These are phyloP conservation scores for Gisinianus flammeolus DNA, from an alignment of 2,888 invertebrate genomes.

Conservation along the genomic window DNA sequence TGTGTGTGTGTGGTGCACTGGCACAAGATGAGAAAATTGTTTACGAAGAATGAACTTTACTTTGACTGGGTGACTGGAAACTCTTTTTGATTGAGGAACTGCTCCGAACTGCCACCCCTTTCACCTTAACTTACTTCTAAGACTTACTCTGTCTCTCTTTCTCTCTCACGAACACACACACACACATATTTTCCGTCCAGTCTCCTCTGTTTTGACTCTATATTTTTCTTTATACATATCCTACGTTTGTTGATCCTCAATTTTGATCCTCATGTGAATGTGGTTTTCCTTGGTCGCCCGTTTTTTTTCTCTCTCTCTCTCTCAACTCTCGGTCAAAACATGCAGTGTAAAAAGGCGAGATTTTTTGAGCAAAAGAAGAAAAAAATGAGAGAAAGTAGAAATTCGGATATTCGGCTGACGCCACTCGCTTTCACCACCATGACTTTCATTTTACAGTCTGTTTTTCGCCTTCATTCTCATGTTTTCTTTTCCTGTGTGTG, in stretches of 20 bases:
- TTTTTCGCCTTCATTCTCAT: conserved; percentile 1
- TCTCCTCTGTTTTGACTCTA: background rate
- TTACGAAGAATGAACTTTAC: conserved; percentile 10
- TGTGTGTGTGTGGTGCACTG: background rate
- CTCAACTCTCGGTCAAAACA: too few species aligned
- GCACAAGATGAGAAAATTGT: conserved; percentile 18
- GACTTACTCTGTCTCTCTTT: background rate
- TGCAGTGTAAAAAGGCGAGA: too few species aligned
- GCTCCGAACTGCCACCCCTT: conserved; percentile 18
- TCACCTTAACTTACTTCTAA: background rate
- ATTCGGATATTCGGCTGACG: too few species aligned
- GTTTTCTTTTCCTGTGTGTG: conserved; percentile 8
- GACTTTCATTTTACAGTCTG: too few species aligned
- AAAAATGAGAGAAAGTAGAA: background rate
- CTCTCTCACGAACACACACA: background rate
- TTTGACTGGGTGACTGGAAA: conserved; percentile 30
- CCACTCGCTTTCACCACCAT: too few species aligned
- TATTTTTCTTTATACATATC: too few species aligned
- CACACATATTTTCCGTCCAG: background rate
- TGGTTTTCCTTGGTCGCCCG: background rate
- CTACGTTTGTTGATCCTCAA: too few species aligned
- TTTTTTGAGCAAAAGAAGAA: background rate
- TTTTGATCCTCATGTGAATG: too few species aligned
- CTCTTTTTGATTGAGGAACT: conserved; percentile 23
- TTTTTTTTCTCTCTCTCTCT: conserved; percentile 18